Evolutionary conservation across 2,113 vertebrate species (phyloP), one percentile per base, ranked within the genome.

Genomic region (Turdus rufiventris): DNA sequence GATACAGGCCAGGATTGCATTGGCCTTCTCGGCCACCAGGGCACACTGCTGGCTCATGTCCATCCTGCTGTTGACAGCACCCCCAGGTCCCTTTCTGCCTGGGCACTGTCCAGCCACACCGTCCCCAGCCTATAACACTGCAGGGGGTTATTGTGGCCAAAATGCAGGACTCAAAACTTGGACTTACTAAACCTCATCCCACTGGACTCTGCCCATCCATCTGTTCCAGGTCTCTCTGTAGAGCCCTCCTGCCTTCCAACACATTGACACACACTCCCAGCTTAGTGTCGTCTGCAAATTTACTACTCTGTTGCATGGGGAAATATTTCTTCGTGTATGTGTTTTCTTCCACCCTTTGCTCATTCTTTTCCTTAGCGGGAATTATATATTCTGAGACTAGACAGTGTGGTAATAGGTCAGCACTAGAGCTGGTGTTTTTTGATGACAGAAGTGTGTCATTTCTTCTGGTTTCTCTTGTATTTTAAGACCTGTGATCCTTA

Each of bases 211-310:
- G 31, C 14, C 31, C 10, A 42, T 28, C 24, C 14, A n/a, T 63
- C 36, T 1, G 1, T 42, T 62, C 36, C 47, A 51, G 36, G 47
- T 63, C 47, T 42, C 34, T 53, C 24, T 63, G 60, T 31, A 53
- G 36, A 28, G 60, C 10, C 14, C 10, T 63, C 31, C 13, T 42
- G 5, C 10, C 23, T n/a, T n/a, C 29, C 36, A 62, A 10, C 18
- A 42, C 18, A 13, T 26, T 0, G 0, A n/a, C 47, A 21, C 47
- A 40, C 0, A 1, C 18, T 62, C 29, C 14, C 10, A 62, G 47
- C 18, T 51, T 77, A 17, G 14, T 62, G 45, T 40, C 2, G 2
- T 75, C n/a, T 4, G 5, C 58, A 63, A 42, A 42, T 63, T 28
- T 53, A 42, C 19, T 53, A 0, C 19, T 36, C 5, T 50, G 16